Percentiles rank a stretch among this genome's conserved stretches.
Evolutionary conservation across 2,888 invertebrate genomes (phyloP).

Genomic region (Pyrocoelia pectoralis): DNA sequence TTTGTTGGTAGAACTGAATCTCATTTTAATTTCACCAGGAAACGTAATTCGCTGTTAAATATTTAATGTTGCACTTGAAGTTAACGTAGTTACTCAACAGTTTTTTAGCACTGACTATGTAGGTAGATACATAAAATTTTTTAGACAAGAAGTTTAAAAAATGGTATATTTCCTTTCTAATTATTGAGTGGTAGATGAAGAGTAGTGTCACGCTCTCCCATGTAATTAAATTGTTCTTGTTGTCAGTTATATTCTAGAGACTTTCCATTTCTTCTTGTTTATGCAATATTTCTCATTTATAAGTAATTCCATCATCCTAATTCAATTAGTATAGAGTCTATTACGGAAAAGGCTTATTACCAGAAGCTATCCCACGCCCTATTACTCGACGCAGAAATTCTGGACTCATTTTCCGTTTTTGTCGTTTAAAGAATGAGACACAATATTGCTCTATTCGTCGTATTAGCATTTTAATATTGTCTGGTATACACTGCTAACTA

Average conservation of each 20-base stretch:
- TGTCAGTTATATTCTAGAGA: background rate
- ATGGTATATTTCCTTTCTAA: background rate
- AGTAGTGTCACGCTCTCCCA: background rate
- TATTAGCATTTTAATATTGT: conserved; percentile 53
- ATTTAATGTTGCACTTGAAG: background rate
- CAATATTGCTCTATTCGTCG: conserved; percentile 46
- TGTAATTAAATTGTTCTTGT: background rate
- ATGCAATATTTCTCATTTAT: conserved; percentile 27
- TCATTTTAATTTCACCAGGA: background rate
- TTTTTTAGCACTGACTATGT: too few species aligned
- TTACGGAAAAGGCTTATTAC: conserved; percentile 32
- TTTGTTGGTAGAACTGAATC: background rate
- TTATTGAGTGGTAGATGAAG: background rate
- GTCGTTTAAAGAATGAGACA: conserved; percentile 44
- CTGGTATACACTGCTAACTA: conserved; percentile 46
- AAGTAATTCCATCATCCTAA: conserved; percentile 30
- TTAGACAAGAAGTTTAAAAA: too few species aligned
- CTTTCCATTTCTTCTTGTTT: conserved; percentile 15
- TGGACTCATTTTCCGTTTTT: conserved; percentile 37
- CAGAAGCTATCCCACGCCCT: conserved; percentile 26
- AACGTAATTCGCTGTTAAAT: background rate
- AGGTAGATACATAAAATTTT: too few species aligned
- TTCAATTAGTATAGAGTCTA: conserved; percentile 24
- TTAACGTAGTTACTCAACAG: background rate
- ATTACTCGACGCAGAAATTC: conserved; percentile 34